Percentiles rank a stretch among this genome's conserved stretches.
phyloP scores from a whole-genome alignment of 2,797 vertebrate genomes.

The Somateria mollissima region DNA sequence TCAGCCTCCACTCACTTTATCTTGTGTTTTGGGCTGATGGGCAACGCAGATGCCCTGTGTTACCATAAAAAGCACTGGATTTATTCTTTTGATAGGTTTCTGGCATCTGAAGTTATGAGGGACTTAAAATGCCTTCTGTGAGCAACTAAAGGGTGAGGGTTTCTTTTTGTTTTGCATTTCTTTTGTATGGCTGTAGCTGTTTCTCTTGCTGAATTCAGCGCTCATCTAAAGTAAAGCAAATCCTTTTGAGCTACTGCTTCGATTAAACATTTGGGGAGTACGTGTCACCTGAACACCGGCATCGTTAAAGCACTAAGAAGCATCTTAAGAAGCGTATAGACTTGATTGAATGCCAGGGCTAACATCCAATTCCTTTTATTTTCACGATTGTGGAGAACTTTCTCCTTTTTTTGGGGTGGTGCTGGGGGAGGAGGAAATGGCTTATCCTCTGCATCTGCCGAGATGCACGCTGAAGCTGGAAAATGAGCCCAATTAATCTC shows the following conservation, averaged over 20 bases:
- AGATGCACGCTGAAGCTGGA: not conserved
- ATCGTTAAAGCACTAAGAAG: not conserved
- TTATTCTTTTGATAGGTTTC: not conserved
- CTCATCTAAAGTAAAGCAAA: not conserved
- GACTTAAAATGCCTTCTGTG: not conserved
- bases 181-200: not conserved
- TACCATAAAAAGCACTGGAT: fast-evolving
- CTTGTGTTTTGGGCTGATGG: not conserved
- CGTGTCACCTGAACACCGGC: not conserved
- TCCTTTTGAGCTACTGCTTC: not conserved
- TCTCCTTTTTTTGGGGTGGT: too few relatives aligned
- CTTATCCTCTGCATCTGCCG: not conserved
- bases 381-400: constrained; percentile 10
- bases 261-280: not conserved
- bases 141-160: not conserved
- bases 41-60: not conserved
- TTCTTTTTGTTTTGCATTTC: not conserved
- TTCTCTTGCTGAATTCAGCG: not conserved
- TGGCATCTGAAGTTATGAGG: not conserved
- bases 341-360: not conserved
- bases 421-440: not conserved
- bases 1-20: not conserved
- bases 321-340: not conserved
- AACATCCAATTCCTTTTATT: constrained; percentile 13
- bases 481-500: constrained; percentile 65